These are phyloP conservation scores for Spondyliosoma cantharus DNA, from an alignment of 2,797 vertebrate genomes.

Conservation along the genomic window DNA sequence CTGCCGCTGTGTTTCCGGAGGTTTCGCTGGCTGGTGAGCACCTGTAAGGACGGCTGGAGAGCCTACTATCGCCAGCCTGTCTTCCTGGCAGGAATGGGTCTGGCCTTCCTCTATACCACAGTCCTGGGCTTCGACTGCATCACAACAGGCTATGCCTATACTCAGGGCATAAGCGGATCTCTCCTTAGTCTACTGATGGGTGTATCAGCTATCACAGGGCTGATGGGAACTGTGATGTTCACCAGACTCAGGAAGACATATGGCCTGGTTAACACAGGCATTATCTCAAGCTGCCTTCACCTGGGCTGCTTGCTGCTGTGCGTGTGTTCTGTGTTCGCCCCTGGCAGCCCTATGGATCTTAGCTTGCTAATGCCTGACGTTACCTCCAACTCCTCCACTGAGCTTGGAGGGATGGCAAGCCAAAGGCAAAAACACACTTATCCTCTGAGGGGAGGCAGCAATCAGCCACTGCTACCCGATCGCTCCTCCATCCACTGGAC, in stretches of 20 bases:
- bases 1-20: constrained; percentile 77
- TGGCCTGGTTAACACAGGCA: constrained; percentile 85
- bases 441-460: constrained; percentile 80
- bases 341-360: constrained; percentile 87
- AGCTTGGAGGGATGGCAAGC: constrained; percentile 76
- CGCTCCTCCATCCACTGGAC: constrained; percentile 89
- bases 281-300: constrained; percentile 87
- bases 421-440: constrained; percentile 80
- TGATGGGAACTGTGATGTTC: constrained; percentile 87
- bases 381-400: constrained; percentile 72
- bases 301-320: constrained; percentile 85
- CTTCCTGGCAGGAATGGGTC: constrained; percentile 86
- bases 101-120: constrained; percentile 88
- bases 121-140: constrained; percentile 89
- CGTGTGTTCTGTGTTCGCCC: constrained; percentile 87
- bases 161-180: constrained; percentile 88
- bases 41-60: constrained; percentile 84
- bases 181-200: constrained; percentile 88
- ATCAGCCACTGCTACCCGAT: constrained; percentile 86
- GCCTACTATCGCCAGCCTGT: constrained; percentile 85
- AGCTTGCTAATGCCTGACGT: constrained; percentile 79
- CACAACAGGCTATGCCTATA: constrained; percentile 87
- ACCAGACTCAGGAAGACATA: constrained; percentile 84
- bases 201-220: constrained; percentile 84
- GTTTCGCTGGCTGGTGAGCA: constrained; percentile 77